phyloP scores from a whole-genome alignment of 2,797 vertebrate genomes.

The Florisuga fusca region DNA sequence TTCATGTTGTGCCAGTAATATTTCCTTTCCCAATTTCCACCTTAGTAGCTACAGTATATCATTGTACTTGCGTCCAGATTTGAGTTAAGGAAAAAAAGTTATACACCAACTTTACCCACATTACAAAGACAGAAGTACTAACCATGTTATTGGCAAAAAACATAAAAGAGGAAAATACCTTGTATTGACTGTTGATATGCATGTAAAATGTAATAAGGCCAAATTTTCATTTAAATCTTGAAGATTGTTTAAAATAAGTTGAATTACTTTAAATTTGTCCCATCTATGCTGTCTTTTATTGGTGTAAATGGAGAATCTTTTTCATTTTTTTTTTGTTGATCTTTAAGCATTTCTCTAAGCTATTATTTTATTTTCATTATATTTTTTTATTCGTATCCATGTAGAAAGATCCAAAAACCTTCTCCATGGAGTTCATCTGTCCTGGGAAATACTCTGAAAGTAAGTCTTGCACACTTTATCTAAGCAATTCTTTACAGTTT shows the following conservation, averaged over 20 bases:
- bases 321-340: background rate
- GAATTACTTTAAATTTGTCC: background rate
- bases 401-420: background rate
- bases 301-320: background rate
- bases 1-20: background rate
- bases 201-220: background rate
- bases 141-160: background rate
- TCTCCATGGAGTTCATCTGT: background rate
- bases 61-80: background rate
- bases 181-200: background rate
- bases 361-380: background rate
- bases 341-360: background rate
- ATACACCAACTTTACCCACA: background rate
- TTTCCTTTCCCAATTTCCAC: background rate
- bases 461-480: background rate
- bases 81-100: background rate
- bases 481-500: background rate
- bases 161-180: background rate
- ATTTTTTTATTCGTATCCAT: background rate
- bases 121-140: background rate
- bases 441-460: background rate
- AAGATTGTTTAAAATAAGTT: fast-evolving
- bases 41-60: background rate
- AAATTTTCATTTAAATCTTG: background rate
- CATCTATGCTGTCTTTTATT: background rate